Base-by-base conservation (phyloP, 2,113 vertebrate genomes). In the Hipposideros armiger region DNA sequence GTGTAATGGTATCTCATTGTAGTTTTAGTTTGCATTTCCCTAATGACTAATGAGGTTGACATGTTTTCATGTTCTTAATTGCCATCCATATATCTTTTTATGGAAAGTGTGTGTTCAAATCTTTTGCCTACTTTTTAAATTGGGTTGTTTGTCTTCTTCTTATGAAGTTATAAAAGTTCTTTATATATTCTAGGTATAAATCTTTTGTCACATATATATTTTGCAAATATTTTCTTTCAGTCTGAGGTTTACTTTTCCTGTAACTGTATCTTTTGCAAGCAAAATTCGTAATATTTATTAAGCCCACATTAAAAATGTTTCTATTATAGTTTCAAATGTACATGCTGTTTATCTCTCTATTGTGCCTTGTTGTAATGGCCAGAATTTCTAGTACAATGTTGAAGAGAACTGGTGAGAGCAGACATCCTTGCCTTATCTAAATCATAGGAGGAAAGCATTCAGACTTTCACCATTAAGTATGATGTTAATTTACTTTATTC, bases 241-340 rank as follows among this genome's bases (percentile, higher is more conserved):
- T 62, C 24, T 83, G 62, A 77, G 24, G 30, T 2, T 78, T 93
- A 13, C 5, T 52, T 30, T 32, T 74, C 80, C 32, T 60, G 50
- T 67, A 77, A 32, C 22, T 58, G 26, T 52, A 19, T 64, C 30
- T 74, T 24, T 36, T 5, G 14, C 36, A 83, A 69, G 6, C 20
- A 58, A 74, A 88, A 84, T 42, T 36, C 76, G 77, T 62, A 56
- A 87, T 50, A 82, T 95, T 58, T 26, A 76, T 72, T 17, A 95
- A 85, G 4, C 20, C 54, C 6, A 69, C 54, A 82, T 42, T 82
- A 72, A 74, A 54, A 86, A 40, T 84, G 67, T 72, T 86, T 93
- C 16, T 82, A 20, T 73, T 45, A 40, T 54, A 50, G 14, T 90
- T 96, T 94, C 73, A 81, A 62, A 92, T 64, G 13, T 72, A 15